phyloP scores from a whole-genome alignment of 1,140 invertebrate species.

The Drosophila kurseongensis region DNA sequence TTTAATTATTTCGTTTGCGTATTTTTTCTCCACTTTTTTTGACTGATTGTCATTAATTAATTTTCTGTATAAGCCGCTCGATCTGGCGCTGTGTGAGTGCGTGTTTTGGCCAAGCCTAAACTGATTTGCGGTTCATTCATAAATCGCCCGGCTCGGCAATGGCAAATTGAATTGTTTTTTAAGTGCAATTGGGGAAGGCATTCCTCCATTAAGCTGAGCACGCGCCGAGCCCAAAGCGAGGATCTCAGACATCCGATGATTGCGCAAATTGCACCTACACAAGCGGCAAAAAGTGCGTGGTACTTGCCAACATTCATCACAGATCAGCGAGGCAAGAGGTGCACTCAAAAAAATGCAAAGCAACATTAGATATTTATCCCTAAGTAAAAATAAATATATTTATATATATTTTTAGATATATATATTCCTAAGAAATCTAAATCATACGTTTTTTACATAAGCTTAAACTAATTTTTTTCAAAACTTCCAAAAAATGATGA shows the following conservation, averaged over 20 bases:
- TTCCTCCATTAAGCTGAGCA: slow-evolving; percentile 71
- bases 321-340: slow-evolving; percentile 51
- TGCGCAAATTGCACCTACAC: slow-evolving; percentile 83
- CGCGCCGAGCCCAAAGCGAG: slow-evolving; percentile 62
- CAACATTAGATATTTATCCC: no score
- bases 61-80: slow-evolving; percentile 54
- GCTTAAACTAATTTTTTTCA: no score
- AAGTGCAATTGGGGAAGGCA: slow-evolving; percentile 67
- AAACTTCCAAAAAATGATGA: no score
- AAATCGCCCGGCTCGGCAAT: slow-evolving; percentile 57
- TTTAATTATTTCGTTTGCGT: slow-evolving; percentile 84
- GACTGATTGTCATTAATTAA: slow-evolving; percentile 83
- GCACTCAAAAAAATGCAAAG: slow-evolving; percentile 1
- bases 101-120: slow-evolving; percentile 53
- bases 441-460: no score
- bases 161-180: slow-evolving; percentile 82
- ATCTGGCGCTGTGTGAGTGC: slow-evolving; percentile 10
- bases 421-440: no score
- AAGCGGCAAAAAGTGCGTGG: slow-evolving; percentile 71
- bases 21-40: slow-evolving; percentile 69
- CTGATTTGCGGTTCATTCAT: slow-evolving; percentile 70
- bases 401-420: no score
- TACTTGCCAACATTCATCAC: slow-evolving; percentile 78
- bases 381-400: no score
- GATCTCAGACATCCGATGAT: slow-evolving; percentile 65